A percentile compares a stretch with the other conserved stretches of the same genome.
These are phyloP conservation scores for Sebastes diaconus DNA, from an alignment of 2,797 vertebrate genomes.

Conservation along the genomic window DNA sequence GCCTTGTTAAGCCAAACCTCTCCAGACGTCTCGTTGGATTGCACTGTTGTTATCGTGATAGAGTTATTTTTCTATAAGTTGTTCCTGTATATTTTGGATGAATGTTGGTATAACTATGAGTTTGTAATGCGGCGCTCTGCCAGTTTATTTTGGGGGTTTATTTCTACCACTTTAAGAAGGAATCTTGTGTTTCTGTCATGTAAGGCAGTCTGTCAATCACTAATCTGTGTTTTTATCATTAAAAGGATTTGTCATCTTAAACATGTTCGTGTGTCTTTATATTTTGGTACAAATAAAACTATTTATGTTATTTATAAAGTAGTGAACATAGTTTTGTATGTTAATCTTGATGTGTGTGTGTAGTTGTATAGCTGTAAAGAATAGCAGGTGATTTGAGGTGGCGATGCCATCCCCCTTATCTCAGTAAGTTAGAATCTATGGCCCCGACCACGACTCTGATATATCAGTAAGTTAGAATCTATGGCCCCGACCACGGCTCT, in stretches of 20 bases:
- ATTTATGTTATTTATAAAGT: too few relatives aligned
- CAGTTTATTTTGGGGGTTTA: neutral
- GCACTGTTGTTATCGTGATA: slow-evolving; percentile 21
- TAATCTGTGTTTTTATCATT: slow-evolving; percentile 8
- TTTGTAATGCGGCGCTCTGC: neutral
- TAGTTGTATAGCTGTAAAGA: too few relatives aligned
- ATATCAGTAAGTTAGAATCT: too few relatives aligned
- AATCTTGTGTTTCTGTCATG: neutral
- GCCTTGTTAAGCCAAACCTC: neutral
- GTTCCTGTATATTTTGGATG: neutral
- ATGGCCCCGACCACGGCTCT: too few relatives aligned
- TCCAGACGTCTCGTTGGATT: neutral
- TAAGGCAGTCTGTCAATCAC: neutral
- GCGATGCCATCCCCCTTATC: too few relatives aligned
- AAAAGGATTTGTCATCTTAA: neutral
- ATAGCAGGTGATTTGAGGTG: too few relatives aligned
- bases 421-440: too few relatives aligned
- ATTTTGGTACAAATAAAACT: neutral
- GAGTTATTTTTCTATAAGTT: slow-evolving; percentile 30
- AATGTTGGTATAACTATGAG: neutral
- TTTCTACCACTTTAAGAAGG: neutral
- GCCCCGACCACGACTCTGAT: too few relatives aligned
- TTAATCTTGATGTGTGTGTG: too few relatives aligned
- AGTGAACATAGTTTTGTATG: too few relatives aligned
- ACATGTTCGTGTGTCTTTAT: neutral